Base-by-base conservation (phyloP, 2,797 vertebrate species). In the Myoxocephalus aenaeus region DNA sequence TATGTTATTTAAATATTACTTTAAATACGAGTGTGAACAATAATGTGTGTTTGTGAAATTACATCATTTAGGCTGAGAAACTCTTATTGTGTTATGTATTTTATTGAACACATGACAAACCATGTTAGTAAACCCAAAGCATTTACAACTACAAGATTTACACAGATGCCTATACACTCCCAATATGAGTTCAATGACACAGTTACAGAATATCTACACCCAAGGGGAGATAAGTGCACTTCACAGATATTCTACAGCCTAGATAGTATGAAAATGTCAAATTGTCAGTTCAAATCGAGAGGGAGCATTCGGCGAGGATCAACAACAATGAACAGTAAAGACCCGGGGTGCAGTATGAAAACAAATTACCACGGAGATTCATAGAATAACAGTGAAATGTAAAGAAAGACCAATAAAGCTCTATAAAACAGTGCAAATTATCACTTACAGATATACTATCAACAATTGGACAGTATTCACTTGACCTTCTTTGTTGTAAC, bases 191-290 rank as follows among this genome's bases (percentile, higher is more conserved):
- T 62, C 62, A 48, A 34, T 68, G 53, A 81, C 48, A 29, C 54
- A 71, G 32, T 75, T 53, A 78, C 70, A 78, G 74, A 88, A 85
- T 84, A 87, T 87, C 81, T 72, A 81, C 40, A 78, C 59, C 62
- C 42, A 65, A 66, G 58, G 59, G 63, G 70, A 75, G 79, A 68
- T 92, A 94, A 92, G 90, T 90, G 91, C 91, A 93, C 92, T 93
- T 92, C 53, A 88, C 73, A 89, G 67, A 89, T 85, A 90, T 85
- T 86, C 64, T 77, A 81, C 79, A 84, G 29, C 54, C 72, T 46
- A 73, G 2, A 80, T 3, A 8, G 32, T 59, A 67, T 71, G 29
- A 76, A 54, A 57, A 58, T 18, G 53, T 61, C 3, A 68, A 82
- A 69, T 18, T 58, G 5, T 22, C 4, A 44, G 50, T 70, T 40